Evolutionary conservation across 2,888 invertebrate genomes (phyloP).

Genomic region (Eupithecia centaureata): DNA sequence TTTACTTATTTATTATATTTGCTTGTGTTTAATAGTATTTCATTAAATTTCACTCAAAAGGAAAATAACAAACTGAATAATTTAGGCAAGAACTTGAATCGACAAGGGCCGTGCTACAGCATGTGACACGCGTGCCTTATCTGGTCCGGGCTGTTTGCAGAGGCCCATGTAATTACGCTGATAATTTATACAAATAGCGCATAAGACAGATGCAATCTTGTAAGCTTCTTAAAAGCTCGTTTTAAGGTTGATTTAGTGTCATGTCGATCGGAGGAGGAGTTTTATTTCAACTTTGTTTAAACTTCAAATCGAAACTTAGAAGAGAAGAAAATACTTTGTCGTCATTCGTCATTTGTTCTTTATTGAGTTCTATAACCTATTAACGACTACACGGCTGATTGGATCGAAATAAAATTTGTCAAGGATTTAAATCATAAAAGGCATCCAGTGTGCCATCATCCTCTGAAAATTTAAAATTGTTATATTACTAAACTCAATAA

Average conservation of each 20-base stretch:
- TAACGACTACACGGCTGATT: too few species aligned
- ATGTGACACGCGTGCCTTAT: conserved; percentile 23
- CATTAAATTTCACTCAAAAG: neutral
- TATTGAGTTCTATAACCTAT: too few species aligned
- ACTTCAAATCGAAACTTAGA: too few species aligned
- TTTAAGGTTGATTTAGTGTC: neutral
- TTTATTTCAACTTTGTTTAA: neutral
- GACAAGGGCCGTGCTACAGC: neutral
- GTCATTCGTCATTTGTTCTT: too few species aligned
- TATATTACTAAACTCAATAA: too few species aligned
- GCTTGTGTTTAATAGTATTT: neutral
- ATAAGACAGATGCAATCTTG: neutral
- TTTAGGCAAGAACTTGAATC: neutral
- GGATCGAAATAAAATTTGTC: too few species aligned
- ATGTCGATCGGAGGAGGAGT: neutral
- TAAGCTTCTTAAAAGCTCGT: neutral
- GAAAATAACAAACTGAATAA: too few species aligned
- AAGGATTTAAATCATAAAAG: too few species aligned
- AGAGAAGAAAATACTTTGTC: too few species aligned
- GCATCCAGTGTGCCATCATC: too few species aligned
- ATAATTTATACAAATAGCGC: conserved; percentile 2
- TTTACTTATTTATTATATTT: too few species aligned
- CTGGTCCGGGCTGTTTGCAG: conserved; percentile 13
- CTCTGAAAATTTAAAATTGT: too few species aligned
- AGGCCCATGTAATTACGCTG: conserved; percentile 21